These are phyloP conservation scores for Calameuta idolon DNA, from an alignment of 2,888 invertebrate species.

Conservation along the genomic window DNA sequence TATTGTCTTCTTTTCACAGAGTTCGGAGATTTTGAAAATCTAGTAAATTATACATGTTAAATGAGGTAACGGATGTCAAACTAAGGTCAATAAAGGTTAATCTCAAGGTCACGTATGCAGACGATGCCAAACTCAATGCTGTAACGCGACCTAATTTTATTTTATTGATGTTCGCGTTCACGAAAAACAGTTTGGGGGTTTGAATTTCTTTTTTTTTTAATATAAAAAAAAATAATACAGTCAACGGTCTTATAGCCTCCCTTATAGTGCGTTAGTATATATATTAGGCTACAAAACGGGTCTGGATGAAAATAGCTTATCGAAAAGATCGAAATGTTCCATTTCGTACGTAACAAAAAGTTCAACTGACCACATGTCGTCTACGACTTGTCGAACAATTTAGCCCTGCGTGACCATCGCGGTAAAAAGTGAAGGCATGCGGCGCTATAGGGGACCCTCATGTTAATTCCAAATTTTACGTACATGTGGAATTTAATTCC, in stretches of 20 bases:
- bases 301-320: conserved; percentile 9
- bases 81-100: not conserved
- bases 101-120: not conserved
- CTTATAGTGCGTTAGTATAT: not conserved
- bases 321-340: conserved; percentile 24
- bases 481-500: conserved; percentile 18
- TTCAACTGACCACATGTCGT: conserved; percentile 33
- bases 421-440: conserved; percentile 27
- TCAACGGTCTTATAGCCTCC: not conserved
- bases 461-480: conserved; percentile 21
- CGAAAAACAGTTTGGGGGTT: not conserved
- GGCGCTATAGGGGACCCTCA: conserved; percentile 36
- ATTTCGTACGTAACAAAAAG: conserved; percentile 18
- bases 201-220: not conserved
- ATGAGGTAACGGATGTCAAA: not conserved
- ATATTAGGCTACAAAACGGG: not conserved
- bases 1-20: not conserved
- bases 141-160: not conserved
- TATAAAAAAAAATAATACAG: not conserved
- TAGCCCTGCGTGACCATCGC: conserved; percentile 19
- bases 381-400: conserved; percentile 17
- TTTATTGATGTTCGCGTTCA: not conserved
- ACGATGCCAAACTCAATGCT: not conserved
- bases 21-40: not conserved
- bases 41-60: not conserved